Conservation (phyloP, 2,888 invertebrate species). For the Eupithecia exiguata region DNA sequence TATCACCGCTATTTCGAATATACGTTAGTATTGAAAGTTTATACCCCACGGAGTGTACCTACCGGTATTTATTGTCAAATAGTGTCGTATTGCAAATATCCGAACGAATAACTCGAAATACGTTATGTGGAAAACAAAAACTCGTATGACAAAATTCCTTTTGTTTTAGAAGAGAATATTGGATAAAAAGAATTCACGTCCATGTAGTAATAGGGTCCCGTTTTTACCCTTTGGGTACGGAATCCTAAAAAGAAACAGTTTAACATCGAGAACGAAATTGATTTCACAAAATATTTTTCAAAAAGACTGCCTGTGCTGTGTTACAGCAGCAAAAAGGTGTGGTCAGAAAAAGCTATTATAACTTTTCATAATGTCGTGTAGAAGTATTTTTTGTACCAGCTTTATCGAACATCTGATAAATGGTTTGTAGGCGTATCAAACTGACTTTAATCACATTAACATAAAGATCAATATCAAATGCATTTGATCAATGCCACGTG, state of each 20-base stretch:
- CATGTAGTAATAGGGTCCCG: too few relatives aligned
- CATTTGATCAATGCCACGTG: constrained; percentile 20
- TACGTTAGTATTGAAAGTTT: neutral
- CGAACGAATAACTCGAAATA: neutral
- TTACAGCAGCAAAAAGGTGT: too few relatives aligned
- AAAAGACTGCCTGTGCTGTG: too few relatives aligned
- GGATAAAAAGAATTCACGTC: neutral
- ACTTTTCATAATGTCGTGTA: neutral
- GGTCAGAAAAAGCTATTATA: too few relatives aligned
- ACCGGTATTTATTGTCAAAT: neutral
- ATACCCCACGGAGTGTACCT: neutral
- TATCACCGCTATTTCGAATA: neutral
- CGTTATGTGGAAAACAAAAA: neutral
- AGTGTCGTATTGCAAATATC: neutral
- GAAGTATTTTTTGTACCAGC: neutral
- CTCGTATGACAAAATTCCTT: neutral
- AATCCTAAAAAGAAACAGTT: too few relatives aligned
- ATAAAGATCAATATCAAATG: constrained; percentile 27
- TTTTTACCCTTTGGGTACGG: too few relatives aligned
- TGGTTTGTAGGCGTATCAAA: constrained; percentile 9
- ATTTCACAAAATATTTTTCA: too few relatives aligned
- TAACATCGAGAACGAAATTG: too few relatives aligned
- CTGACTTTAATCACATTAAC: constrained; percentile 9
- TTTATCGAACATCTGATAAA: constrained; percentile 1
- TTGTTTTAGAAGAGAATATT: neutral